Evolutionary conservation across 2,888 invertebrate genomes (phyloP).

Genomic region (Petrolisthes cinctipes): DNA sequence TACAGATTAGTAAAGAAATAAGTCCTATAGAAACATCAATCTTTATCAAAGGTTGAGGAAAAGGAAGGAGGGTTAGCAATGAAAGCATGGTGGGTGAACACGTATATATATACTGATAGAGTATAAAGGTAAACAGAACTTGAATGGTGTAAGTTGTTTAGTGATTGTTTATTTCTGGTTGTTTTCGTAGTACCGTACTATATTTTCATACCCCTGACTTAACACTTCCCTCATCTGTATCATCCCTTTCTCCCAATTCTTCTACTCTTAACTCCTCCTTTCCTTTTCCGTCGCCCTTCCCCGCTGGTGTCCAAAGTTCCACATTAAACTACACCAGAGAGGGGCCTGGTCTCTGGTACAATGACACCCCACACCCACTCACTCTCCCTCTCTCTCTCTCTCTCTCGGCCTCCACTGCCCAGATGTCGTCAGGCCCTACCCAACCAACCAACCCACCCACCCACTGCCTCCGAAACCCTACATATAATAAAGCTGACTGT

Average conservation of each 20-base stretch:
- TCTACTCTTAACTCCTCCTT: neutral
- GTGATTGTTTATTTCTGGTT: too few species aligned
- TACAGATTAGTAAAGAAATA: too few species aligned
- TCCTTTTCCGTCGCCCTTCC: neutral
- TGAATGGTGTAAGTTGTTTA: too few species aligned
- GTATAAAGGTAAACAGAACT: too few species aligned
- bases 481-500: too few species aligned
- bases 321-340: neutral
- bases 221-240: neutral
- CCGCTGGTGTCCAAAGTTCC: neutral
- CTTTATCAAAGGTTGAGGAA: too few species aligned
- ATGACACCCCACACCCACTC: neutral
- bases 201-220: neutral
- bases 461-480: neutral
- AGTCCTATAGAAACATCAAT: too few species aligned
- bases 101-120: too few species aligned
- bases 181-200: neutral
- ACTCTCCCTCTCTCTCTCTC: too few species aligned
- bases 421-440: neutral
- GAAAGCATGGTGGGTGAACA: too few species aligned
- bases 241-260: neutral
- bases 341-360: neutral
- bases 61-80: too few species aligned
- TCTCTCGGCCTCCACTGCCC: neutral
- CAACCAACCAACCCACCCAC: neutral